Evolutionary conservation across 2,113 vertebrate species (phyloP).

Genomic region (Rhinolophus sinicus): DNA sequence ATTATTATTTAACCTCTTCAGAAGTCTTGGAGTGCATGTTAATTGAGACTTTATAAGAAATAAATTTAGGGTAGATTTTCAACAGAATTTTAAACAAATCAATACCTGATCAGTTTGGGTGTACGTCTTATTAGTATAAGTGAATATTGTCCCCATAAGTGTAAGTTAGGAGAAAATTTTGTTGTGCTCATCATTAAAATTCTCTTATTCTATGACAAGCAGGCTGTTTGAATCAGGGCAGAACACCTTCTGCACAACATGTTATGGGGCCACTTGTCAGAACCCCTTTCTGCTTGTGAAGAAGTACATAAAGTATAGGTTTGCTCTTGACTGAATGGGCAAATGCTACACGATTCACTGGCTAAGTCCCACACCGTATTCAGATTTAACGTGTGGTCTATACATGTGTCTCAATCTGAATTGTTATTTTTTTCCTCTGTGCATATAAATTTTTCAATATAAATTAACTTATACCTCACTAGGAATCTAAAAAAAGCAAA

Average conservation of each 20-base stretch:
- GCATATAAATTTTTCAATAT: constrained; percentile 31
- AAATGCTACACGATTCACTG: neutral
- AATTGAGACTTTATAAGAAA: constrained; percentile 31
- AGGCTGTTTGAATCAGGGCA: constrained; percentile 37
- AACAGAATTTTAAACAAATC: constrained; percentile 22
- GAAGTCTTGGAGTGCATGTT: constrained; percentile 12
- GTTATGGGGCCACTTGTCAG: neutral
- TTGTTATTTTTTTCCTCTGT: neutral
- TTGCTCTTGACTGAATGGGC: neutral
- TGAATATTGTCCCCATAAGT: neutral
- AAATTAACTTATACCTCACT: constrained; percentile 41
- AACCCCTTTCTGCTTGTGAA: constrained; percentile 18
- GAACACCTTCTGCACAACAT: neutral
- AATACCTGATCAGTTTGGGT: constrained; percentile 8
- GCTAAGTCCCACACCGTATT: neutral
- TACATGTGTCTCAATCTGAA: constrained; percentile 10
- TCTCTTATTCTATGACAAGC: neutral
- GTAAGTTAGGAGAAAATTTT: constrained; percentile 46
- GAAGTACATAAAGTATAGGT: neutral
- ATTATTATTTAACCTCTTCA: constrained; percentile 13
- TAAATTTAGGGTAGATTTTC: constrained; percentile 33
- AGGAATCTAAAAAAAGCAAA: constrained; percentile 36
- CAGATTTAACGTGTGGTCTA: neutral
- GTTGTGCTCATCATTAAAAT: neutral
- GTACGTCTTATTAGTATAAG: constrained; percentile 34